These are phyloP conservation scores for Lissonota sp. DNA, from an alignment of 2,888 invertebrate species.

Conservation along the genomic window DNA sequence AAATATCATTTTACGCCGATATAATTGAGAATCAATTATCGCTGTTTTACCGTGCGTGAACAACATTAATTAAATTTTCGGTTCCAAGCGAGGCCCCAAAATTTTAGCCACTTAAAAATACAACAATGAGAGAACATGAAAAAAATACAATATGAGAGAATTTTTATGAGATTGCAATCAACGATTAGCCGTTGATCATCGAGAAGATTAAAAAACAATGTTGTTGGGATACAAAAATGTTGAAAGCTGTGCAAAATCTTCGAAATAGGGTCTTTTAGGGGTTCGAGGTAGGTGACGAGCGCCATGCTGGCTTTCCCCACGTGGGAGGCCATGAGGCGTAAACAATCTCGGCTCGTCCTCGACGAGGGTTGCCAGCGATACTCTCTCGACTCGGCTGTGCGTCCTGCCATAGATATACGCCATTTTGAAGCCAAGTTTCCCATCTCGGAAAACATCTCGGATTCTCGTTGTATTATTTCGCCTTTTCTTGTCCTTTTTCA, in stretches of 20 bases:
- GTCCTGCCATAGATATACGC: conserved; percentile 31
- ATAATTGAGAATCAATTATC: no score
- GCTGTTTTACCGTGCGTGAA: no score
- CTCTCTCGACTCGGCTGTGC: conserved; percentile 9
- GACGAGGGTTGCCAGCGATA: conserved; percentile 57
- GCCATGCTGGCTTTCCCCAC: conserved; percentile 80
- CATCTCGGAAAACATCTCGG: conserved; percentile 48
- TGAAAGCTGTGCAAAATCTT: conserved; percentile 18
- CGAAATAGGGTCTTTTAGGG: conserved; percentile 61
- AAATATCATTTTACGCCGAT: no score
- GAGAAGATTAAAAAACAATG: no score
- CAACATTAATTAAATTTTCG: no score
- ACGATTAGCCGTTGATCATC: no score
- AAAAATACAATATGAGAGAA: no score
- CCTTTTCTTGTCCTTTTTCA: neutral
- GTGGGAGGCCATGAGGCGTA: conserved; percentile 81
- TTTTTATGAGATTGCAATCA: no score
- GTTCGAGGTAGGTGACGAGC: conserved; percentile 72
- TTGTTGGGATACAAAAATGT: no score
- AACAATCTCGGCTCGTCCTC: conserved; percentile 76
- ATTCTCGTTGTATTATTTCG: conserved; percentile 40
- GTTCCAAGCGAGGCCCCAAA: no score
- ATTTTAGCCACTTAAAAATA: no score
- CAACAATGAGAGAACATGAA: no score
- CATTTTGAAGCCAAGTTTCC: conserved; percentile 59